These are phyloP conservation scores for Pteromalus puparum DNA, from an alignment of 1,140 invertebrate species.

Conservation along the genomic window DNA sequence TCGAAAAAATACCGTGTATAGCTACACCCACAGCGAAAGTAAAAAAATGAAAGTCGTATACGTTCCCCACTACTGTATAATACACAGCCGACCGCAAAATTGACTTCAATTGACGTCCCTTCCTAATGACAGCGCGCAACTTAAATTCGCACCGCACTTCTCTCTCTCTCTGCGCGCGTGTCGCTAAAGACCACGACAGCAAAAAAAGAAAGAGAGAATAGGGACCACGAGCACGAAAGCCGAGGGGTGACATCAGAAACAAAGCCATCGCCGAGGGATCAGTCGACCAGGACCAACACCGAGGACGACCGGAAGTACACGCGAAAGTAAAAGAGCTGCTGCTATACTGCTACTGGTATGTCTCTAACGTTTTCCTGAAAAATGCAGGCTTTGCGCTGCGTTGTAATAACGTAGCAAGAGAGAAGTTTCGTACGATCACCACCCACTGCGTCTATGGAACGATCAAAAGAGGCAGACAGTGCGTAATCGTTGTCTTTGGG, in stretches of 20 bases:
- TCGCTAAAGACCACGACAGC: background rate
- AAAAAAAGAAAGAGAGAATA: background rate
- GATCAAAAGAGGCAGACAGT: background rate
- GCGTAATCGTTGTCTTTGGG: too few relatives aligned
- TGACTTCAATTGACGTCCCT: conserved; percentile 8
- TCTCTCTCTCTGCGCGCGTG: background rate
- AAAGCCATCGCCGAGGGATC: background rate
- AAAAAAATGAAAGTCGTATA: conserved; percentile 5
- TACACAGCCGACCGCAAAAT: conserved; percentile 17
- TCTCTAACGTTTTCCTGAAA: conserved; percentile 18
- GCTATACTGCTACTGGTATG: too few relatives aligned
- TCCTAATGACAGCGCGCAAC: conserved; percentile 12
- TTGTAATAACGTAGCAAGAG: conserved; percentile 1
- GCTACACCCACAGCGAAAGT: background rate
- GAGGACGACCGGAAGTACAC: conserved; percentile 3
- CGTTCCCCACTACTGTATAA: background rate
- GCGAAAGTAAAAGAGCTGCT: background rate
- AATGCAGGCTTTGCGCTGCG: background rate
- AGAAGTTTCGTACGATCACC: conserved; percentile 10
- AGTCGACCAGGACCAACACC: background rate
- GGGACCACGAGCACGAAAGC: background rate
- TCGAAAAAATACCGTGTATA: too few relatives aligned
- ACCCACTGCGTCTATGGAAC: too few relatives aligned
- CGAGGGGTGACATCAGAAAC: background rate
- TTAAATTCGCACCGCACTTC: conserved; percentile 6